Percentiles rank a stretch among this genome's conserved stretches.
Conservation (phyloP, 2,113 vertebrate species). For the Trematocara variabile region DNA sequence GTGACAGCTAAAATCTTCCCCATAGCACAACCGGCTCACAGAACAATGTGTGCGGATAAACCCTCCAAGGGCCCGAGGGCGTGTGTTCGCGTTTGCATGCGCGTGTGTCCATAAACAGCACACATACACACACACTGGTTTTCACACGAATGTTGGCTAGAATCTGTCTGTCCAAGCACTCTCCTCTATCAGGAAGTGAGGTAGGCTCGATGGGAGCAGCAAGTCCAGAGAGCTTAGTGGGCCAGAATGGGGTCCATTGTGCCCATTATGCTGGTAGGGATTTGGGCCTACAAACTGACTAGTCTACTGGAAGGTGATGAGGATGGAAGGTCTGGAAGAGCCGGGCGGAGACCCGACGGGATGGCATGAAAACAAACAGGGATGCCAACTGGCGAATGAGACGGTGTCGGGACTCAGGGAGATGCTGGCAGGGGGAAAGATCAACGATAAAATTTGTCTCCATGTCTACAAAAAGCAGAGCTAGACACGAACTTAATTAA, state of each 20-base stretch:
- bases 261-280: slow-evolving; percentile 82
- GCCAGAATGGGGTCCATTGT: slow-evolving; percentile 78
- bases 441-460: background rate
- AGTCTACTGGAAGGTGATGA: slow-evolving; percentile 88
- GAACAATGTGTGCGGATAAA: slow-evolving; percentile 81
- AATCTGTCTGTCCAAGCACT: slow-evolving; percentile 92
- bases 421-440: background rate
- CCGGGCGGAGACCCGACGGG: slow-evolving; percentile 26
- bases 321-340: slow-evolving; percentile 81
- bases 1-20: slow-evolving; percentile 86
- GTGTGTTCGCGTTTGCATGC: background rate
- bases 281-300: slow-evolving; percentile 82
- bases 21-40: slow-evolving; percentile 71
- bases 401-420: background rate
- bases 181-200: slow-evolving; percentile 84
- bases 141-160: slow-evolving; percentile 54
- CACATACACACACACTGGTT: background rate
- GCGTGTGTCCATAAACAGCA: background rate
- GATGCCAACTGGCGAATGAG: slow-evolving; percentile 24
- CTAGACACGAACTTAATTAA: background rate
- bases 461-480: background rate
- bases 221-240: slow-evolving; percentile 74
- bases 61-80: slow-evolving; percentile 51
- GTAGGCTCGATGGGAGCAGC: slow-evolving; percentile 71
- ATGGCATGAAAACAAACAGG: slow-evolving; percentile 39